Percentiles rank a stretch among this genome's conserved stretches.
Conservation (phyloP, 2,113 vertebrate species). For the Choloepus hoffmanni region DNA sequence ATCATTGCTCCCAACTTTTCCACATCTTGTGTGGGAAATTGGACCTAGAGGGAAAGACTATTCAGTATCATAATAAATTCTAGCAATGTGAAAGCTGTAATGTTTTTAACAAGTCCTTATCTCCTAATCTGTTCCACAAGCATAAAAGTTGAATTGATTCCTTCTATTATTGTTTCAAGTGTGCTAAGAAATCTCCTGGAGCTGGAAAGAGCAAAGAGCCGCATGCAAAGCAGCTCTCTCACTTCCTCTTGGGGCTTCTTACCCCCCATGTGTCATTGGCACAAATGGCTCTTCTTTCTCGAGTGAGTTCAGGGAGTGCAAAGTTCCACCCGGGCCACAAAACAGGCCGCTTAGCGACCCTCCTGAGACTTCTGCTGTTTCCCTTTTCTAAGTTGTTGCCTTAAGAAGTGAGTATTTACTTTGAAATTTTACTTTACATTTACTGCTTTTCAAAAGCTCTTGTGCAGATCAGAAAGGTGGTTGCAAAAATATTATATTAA, state of each 20-base stretch:
- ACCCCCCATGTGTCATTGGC: accelerated
- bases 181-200: neutral
- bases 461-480: conserved; percentile 49
- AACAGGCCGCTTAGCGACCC: neutral
- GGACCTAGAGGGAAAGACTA: neutral
- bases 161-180: neutral
- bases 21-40: neutral
- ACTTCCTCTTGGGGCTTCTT: neutral
- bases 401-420: conserved; percentile 59
- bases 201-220: neutral
- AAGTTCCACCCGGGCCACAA: neutral
- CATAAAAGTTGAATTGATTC: neutral
- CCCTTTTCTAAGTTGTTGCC: neutral
- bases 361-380: neutral
- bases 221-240: neutral
- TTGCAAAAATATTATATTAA: conserved; percentile 60
- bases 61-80: neutral
- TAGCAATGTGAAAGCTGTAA: neutral
- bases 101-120: neutral
- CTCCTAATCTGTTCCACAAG: neutral
- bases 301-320: neutral
- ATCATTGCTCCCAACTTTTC: neutral
- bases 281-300: neutral
- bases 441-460: conserved; percentile 44
- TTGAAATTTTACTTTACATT: conserved; percentile 56